A percentile compares a stretch with the other conserved stretches of the same genome.
These are phyloP conservation scores for Spongilla lacustris DNA, from an alignment of 37 sponge, comb jelly and placozoan genomes.

Conservation along the genomic window DNA sequence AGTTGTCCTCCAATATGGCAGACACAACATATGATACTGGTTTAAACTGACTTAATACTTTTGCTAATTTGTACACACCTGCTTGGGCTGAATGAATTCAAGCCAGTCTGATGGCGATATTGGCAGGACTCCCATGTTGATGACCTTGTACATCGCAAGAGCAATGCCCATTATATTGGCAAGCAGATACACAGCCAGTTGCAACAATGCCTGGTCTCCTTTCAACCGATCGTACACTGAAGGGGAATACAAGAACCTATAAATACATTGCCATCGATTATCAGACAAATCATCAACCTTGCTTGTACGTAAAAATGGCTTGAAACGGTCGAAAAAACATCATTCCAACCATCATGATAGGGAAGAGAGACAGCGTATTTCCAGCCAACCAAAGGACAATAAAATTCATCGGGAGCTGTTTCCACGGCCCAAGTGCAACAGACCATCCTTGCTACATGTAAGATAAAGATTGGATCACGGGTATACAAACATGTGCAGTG, in stretches of 20 bases:
- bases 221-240: slow-evolving; percentile 72
- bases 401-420: slow-evolving; percentile 97
- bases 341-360: slow-evolving; percentile 99
- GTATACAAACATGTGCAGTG: not conserved
- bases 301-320: slow-evolving; percentile 76
- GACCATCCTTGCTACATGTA: slow-evolving; percentile 87
- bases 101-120: slow-evolving; percentile 96
- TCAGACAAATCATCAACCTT: slow-evolving; percentile 58
- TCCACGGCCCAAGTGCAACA: slow-evolving; percentile 94
- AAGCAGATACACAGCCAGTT: slow-evolving; percentile 85
- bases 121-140: slow-evolving; percentile 94
- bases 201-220: slow-evolving; percentile 88
- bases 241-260: not conserved
- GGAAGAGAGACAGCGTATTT: slow-evolving; percentile 92
- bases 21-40: too few species aligned
- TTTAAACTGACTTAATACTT: too few species aligned
- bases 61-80: slow-evolving; percentile 31
- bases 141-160: slow-evolving; percentile 92
- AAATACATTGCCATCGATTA: too few species aligned
- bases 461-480: not conserved
- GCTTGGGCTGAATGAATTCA: slow-evolving; percentile 80
- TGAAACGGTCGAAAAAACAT: slow-evolving; percentile 90
- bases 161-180: slow-evolving; percentile 83
- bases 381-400: slow-evolving; percentile 96
- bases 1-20: too few species aligned